A percentile compares a stretch with the other conserved stretches of the same genome.
phyloP scores from a whole-genome alignment of 2,797 vertebrate species.

The Hybognathus amarus region DNA sequence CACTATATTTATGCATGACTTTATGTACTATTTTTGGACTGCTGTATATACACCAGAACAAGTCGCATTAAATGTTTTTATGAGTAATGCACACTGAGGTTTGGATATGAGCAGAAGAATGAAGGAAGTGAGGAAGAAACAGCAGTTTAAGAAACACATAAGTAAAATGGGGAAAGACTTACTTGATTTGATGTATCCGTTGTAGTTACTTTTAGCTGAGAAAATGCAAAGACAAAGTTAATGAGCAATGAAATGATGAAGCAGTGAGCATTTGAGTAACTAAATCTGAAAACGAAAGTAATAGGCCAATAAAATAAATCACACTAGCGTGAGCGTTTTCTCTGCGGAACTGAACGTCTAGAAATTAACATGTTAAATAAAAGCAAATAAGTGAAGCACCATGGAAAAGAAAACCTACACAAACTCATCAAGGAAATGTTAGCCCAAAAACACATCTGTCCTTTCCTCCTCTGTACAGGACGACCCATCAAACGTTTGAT shows the following conservation, averaged over 20 bases:
- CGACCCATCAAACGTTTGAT: too few species aligned
- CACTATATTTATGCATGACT: too few species aligned
- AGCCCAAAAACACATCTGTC: neutral
- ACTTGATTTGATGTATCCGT: slow-evolving; percentile 88
- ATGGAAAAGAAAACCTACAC: neutral
- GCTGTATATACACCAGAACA: neutral
- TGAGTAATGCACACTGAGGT: neutral
- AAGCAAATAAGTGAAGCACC: neutral
- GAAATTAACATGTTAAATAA: neutral
- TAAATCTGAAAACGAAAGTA: slow-evolving; percentile 36
- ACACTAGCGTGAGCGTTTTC: neutral
- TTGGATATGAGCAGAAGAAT: slow-evolving; percentile 41
- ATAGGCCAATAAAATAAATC: slow-evolving; percentile 5
- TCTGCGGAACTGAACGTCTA: neutral
- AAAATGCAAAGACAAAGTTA: slow-evolving; percentile 77
- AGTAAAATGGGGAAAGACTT: slow-evolving; percentile 72
- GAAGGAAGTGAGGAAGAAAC: slow-evolving; percentile 39
- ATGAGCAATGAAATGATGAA: slow-evolving; percentile 67
- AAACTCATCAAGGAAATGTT: neutral
- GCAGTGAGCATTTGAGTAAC: slow-evolving; percentile 48
- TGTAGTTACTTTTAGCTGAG: slow-evolving; percentile 87
- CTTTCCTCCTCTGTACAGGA: neutral
- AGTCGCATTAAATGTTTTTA: neutral
- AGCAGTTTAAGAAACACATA: slow-evolving; percentile 57
- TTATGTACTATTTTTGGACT: neutral